Evolutionary conservation across 2,888 invertebrate species (phyloP).

Genomic region (Dynastes hyllus): DNA sequence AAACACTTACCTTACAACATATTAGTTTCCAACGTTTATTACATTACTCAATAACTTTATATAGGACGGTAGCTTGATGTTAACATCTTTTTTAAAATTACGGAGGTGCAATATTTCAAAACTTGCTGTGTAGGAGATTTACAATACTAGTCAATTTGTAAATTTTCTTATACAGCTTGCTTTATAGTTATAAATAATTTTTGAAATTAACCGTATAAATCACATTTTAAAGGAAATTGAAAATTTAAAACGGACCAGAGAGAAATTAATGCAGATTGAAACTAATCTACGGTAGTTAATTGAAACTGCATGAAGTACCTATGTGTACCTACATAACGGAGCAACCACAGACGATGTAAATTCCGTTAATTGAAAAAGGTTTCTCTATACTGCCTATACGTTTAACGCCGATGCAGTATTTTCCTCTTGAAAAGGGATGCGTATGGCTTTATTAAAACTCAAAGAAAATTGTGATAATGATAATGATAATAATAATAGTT

Average conservation of each 20-base stretch:
- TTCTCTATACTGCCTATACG: not conserved
- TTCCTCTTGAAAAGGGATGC: too few relatives aligned
- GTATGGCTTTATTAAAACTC: too few relatives aligned
- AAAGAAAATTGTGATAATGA: too few relatives aligned
- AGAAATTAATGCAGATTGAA: not conserved
- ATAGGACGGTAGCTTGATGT: conserved; percentile 3
- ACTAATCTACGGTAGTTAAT: conserved; percentile 6
- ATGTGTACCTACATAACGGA: not conserved
- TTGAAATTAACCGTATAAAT: too few relatives aligned
- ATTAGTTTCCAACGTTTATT: not conserved
- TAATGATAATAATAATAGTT: too few relatives aligned
- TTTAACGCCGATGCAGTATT: not conserved
- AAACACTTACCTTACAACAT: not conserved
- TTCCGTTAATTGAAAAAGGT: not conserved
- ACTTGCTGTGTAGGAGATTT: too few relatives aligned
- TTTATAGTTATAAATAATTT: too few relatives aligned
- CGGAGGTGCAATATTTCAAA: too few relatives aligned
- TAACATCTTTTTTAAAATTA: not conserved
- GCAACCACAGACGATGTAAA: not conserved
- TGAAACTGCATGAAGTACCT: not conserved
- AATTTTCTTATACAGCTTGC: too few relatives aligned
- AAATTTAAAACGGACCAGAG: too few relatives aligned
- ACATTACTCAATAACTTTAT: not conserved
- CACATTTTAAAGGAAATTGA: too few relatives aligned
- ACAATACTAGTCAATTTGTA: too few relatives aligned